phyloP scores from a whole-genome alignment of 2,888 invertebrate species.

The Pristionchus mayeri region DNA sequence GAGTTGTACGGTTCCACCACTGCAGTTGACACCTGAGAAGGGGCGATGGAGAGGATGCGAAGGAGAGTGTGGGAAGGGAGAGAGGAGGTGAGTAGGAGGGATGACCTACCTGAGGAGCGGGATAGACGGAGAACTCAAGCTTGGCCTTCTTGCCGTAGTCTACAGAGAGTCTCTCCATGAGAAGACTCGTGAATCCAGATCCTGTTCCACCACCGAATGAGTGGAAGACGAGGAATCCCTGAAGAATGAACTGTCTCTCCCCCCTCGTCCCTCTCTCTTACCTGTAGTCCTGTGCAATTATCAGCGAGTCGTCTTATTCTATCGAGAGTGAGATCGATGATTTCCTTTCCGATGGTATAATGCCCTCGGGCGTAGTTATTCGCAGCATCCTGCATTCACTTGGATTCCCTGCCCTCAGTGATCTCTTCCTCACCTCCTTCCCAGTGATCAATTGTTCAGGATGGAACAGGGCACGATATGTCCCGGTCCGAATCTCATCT shows the following conservation, averaged over 20 bases:
- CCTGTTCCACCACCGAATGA: conserved; percentile 91
- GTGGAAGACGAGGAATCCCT: conserved; percentile 88
- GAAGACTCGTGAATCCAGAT: conserved; percentile 88
- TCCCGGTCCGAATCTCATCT: conserved; percentile 79
- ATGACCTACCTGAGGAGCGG: conserved; percentile 85
- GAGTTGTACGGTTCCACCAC: conserved; percentile 97
- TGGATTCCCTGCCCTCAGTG: neutral
- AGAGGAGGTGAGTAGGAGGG: neutral
- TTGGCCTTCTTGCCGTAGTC: conserved; percentile 90
- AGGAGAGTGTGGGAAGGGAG: too few relatives aligned
- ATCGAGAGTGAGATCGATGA: conserved; percentile 68
- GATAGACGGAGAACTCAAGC: conserved; percentile 89
- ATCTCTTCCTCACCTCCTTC: conserved; percentile 36
- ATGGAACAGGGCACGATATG: conserved; percentile 93
- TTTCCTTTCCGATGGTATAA: conserved; percentile 84
- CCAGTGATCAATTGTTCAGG: conserved; percentile 88
- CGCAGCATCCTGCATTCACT: conserved; percentile 77
- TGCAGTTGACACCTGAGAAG: conserved; percentile 79
- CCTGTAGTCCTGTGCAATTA: conserved; percentile 83
- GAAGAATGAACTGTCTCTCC: too few relatives aligned
- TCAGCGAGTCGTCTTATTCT: conserved; percentile 79
- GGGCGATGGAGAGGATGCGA: too few relatives aligned
- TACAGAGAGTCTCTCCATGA: conserved; percentile 87
- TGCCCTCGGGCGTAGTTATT: conserved; percentile 81
- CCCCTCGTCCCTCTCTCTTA: neutral